A percentile compares a stretch with the other conserved stretches of the same genome.
Evolutionary conservation across 2,797 vertebrate genomes (phyloP).

Genomic region (Microhierax caerulescens): DNA sequence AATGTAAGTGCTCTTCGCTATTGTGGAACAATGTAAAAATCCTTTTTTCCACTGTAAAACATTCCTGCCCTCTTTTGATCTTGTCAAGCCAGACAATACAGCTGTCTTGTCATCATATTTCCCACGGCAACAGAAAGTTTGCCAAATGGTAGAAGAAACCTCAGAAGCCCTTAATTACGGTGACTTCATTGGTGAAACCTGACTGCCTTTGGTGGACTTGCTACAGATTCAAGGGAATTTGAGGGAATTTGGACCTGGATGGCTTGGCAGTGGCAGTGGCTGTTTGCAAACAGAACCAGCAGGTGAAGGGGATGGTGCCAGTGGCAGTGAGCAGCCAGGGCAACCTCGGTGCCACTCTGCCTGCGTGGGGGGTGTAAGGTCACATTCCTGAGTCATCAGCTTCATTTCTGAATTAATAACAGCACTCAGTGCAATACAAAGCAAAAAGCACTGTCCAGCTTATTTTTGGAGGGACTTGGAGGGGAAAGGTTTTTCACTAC

Average conservation of each 20-base stretch:
- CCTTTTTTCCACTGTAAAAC: slow-evolving; percentile 1
- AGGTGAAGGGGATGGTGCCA: not conserved
- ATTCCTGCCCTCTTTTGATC: slow-evolving; percentile 34
- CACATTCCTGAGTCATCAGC: not conserved
- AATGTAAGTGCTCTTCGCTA: not conserved
- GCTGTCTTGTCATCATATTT: slow-evolving; percentile 39
- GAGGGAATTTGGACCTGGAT: not conserved
- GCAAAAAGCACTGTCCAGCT: not conserved
- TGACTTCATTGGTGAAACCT: slow-evolving; percentile 3
- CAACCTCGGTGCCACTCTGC: not conserved
- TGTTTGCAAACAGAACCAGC: not conserved
- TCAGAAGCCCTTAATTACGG: slow-evolving; percentile 25
- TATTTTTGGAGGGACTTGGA: not conserved
- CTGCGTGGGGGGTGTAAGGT: not conserved
- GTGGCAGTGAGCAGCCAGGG: fast-evolving
- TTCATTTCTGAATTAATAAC: not conserved
- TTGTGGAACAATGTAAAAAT: slow-evolving; percentile 19
- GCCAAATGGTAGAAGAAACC: slow-evolving; percentile 7
- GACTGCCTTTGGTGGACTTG: not conserved
- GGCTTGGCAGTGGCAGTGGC: not conserved
- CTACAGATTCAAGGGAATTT: not conserved
- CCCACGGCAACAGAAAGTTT: not conserved
- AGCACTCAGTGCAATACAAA: not conserved
- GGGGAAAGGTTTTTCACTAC: not conserved
- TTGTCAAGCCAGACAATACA: slow-evolving; percentile 44